These are phyloP conservation scores for Syrrhaptes paradoxus DNA, from an alignment of 2,113 vertebrate genomes.

Conservation along the genomic window DNA sequence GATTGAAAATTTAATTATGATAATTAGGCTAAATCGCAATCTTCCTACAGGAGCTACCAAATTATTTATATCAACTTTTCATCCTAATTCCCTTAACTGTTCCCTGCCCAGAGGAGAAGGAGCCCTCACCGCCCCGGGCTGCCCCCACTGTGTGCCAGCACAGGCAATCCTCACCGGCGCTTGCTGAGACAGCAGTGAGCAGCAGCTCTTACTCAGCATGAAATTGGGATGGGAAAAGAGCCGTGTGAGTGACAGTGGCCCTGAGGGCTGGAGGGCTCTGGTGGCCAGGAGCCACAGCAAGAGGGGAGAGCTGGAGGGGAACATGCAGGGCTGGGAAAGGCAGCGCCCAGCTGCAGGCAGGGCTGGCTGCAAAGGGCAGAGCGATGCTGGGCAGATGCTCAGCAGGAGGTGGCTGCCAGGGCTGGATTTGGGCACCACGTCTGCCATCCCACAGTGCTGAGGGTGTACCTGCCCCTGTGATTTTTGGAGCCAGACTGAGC, in stretches of 20 bases:
- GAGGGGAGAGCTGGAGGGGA: background rate
- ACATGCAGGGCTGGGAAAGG: background rate
- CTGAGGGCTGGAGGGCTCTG: background rate
- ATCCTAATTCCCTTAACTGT: background rate
- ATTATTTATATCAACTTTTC: constrained; percentile 40
- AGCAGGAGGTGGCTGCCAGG: background rate
- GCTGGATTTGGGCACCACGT: background rate
- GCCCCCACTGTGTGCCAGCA: background rate
- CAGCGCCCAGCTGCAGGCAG: background rate
- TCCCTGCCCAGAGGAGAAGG: background rate
- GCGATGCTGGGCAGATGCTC: background rate
- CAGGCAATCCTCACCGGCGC: fast-evolving
- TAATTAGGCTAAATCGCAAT: constrained; percentile 32
- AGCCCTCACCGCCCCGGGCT: background rate
- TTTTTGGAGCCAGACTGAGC: background rate
- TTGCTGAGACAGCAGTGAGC: background rate
- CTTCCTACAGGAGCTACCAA: constrained; percentile 31
- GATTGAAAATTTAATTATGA: constrained; percentile 49
- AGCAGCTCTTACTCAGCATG: background rate
- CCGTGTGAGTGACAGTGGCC: background rate
- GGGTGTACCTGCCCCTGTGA: background rate
- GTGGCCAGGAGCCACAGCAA: background rate
- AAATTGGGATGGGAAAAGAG: background rate
- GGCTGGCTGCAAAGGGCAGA: background rate
- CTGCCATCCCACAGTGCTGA: background rate